phyloP scores from a whole-genome alignment of 2,888 invertebrate species.

The Notodonta ziczac region DNA sequence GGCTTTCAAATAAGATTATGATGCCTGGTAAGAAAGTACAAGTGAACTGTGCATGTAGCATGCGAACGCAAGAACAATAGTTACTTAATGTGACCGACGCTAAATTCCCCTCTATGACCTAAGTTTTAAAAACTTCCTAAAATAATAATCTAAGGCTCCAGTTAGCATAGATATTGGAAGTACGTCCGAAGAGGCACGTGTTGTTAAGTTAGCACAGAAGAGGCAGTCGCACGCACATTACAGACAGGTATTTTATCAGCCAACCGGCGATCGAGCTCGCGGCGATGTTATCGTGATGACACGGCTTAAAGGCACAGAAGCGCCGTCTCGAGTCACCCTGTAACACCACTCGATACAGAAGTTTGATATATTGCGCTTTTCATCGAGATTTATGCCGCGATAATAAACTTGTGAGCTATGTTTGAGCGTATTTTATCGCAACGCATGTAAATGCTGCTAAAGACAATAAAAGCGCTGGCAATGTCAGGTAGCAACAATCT shows the following conservation, averaged over 20 bases:
- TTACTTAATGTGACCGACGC: too few species aligned
- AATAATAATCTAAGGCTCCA: not conserved
- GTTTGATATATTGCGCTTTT: constrained; percentile 30
- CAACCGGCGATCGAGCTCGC: constrained; percentile 51
- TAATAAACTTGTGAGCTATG: constrained; percentile 13
- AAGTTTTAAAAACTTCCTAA: too few species aligned
- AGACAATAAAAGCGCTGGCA: constrained; percentile 19
- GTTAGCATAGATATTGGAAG: constrained; percentile 16
- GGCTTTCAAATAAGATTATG: too few species aligned
- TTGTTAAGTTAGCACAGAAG: constrained; percentile 27
- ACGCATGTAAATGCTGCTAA: constrained; percentile 9
- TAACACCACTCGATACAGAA: constrained; percentile 26
- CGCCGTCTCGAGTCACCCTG: constrained; percentile 38
- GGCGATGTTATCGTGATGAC: constrained; percentile 64
- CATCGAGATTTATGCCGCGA: constrained; percentile 26
- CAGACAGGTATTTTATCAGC: constrained; percentile 59
- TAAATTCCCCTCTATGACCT: too few species aligned
- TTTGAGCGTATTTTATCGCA: constrained; percentile 14
- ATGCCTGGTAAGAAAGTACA: too few species aligned
- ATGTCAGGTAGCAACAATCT: constrained; percentile 6
- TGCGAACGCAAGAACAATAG: too few species aligned
- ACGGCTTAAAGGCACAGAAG: constrained; percentile 51
- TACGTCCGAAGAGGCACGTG: constrained; percentile 8
- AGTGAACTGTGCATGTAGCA: too few species aligned
- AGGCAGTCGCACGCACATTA: constrained; percentile 38